A percentile compares a stretch with the other conserved stretches of the same genome.
Evolutionary conservation across 1,140 invertebrate species (phyloP).

Genomic region (Macrobrachium nipponense): DNA sequence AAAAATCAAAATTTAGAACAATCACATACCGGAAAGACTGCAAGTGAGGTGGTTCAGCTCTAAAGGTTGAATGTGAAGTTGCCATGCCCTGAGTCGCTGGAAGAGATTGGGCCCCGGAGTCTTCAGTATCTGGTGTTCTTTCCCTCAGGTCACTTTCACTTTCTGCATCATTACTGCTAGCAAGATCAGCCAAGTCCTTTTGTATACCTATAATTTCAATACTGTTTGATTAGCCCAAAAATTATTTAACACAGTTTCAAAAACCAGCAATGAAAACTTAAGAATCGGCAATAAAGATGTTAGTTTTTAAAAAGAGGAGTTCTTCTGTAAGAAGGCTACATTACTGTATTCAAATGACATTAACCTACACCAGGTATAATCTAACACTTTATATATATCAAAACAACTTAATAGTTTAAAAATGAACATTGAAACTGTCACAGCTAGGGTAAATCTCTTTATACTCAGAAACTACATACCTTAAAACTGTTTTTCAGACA

Average conservation of each 20-base stretch:
- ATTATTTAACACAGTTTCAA: background rate
- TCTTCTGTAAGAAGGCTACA: too few species aligned
- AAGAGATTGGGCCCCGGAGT: slow-evolving; percentile 68
- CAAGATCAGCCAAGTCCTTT: slow-evolving; percentile 71
- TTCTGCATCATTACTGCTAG: slow-evolving; percentile 69
- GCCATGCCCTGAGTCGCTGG: slow-evolving; percentile 36
- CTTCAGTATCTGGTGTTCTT: slow-evolving; percentile 77
- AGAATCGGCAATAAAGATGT: background rate
- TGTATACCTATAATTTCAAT: slow-evolving; percentile 68
- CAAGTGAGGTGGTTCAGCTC: slow-evolving; percentile 43
- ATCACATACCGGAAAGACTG: slow-evolving; percentile 55
- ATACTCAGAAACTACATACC: too few species aligned
- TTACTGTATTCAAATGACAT: too few species aligned
- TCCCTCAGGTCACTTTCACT: slow-evolving; percentile 72
- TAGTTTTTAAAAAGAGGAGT: too few species aligned
- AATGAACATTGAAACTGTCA: too few species aligned
- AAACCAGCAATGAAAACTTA: background rate
- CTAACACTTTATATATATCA: too few species aligned
- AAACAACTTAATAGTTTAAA: too few species aligned
- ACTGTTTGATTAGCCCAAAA: background rate
- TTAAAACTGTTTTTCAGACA: too few species aligned
- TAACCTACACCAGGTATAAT: too few species aligned
- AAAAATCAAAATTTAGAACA: background rate
- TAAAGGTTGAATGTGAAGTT: slow-evolving; percentile 51
- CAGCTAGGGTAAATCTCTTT: too few species aligned